Conservation (phyloP, 37 sponge, comb jelly and placozoan species). For the Geodia barretti region DNA sequence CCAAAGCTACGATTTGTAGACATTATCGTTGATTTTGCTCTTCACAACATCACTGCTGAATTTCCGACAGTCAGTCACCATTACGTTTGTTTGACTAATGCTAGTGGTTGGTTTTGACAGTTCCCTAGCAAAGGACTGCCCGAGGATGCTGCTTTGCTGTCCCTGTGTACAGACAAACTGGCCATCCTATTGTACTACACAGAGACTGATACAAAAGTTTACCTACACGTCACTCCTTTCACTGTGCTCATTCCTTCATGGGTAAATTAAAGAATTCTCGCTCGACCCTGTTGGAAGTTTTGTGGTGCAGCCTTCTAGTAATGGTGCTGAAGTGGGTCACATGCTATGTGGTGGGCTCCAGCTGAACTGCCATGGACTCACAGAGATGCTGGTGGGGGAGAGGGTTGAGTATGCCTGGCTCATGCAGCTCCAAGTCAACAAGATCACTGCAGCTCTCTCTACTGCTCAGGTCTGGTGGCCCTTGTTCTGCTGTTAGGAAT, state of each 20-base stretch:
- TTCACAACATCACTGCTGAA: conserved; percentile 68
- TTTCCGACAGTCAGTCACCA: conserved; percentile 61
- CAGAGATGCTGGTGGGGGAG: conserved; percentile 60
- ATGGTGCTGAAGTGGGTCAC: conserved; percentile 28
- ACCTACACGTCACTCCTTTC: conserved; percentile 42
- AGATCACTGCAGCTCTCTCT: conserved; percentile 44
- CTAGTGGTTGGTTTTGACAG: not conserved
- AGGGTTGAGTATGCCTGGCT: conserved; percentile 86
- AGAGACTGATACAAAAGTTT: conserved; percentile 36
- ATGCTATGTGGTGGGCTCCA: conserved; percentile 22
- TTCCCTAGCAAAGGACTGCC: not conserved
- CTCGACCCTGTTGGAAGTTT: not conserved
- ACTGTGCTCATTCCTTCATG: conserved; percentile 47
- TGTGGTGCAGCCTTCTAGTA: not conserved
- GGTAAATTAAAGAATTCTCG: conserved; percentile 1
- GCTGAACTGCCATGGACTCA: conserved; percentile 67
- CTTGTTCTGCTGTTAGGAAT: not conserved
- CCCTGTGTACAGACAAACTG: conserved; percentile 33
- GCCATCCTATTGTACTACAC: conserved; percentile 32
- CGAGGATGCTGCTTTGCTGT: conserved; percentile 44
- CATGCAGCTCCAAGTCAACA: conserved; percentile 45
- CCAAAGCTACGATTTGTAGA: conserved; percentile 45
- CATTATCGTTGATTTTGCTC: conserved; percentile 47
- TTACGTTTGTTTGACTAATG: not conserved
- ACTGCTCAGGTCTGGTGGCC: conserved; percentile 38